phyloP scores from a whole-genome alignment of 1,140 invertebrate genomes.

The Drosophila murphyi region DNA sequence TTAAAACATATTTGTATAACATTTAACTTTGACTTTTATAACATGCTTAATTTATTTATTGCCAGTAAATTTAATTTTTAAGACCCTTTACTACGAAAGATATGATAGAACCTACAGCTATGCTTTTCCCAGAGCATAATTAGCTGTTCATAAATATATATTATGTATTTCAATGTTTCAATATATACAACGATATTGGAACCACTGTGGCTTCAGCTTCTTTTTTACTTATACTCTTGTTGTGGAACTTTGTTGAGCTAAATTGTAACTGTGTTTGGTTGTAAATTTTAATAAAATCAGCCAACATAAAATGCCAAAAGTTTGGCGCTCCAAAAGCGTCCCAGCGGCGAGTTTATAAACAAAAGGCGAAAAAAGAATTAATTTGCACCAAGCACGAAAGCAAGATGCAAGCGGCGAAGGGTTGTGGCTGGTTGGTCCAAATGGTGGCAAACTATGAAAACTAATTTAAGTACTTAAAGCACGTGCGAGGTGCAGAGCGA shows the following conservation, averaged over 20 bases:
- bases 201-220: background rate
- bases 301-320: slow-evolving; percentile 53
- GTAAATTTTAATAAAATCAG: slow-evolving; percentile 58
- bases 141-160: background rate
- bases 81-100: too few species aligned
- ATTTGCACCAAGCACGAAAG: slow-evolving; percentile 45
- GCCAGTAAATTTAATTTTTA: too few species aligned
- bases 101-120: too few species aligned
- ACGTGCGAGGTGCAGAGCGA: slow-evolving; percentile 22
- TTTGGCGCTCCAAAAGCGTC: slow-evolving; percentile 32
- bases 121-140: too few species aligned
- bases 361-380: slow-evolving; percentile 46
- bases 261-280: slow-evolving; percentile 36
- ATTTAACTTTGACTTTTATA: too few species aligned
- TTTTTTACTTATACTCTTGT: background rate
- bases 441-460: slow-evolving; percentile 73
- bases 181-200: background rate
- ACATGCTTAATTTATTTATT: too few species aligned
- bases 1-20: too few species aligned
- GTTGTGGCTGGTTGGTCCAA: slow-evolving; percentile 22
- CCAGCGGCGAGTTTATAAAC: slow-evolving; percentile 47
- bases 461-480: slow-evolving; percentile 76
- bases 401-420: background rate
- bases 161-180: background rate
- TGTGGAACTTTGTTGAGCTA: slow-evolving; percentile 22